A percentile compares a stretch with the other conserved stretches of the same genome.
phyloP scores from a whole-genome alignment of 2,888 invertebrate species.

The Oscheius sp. region DNA sequence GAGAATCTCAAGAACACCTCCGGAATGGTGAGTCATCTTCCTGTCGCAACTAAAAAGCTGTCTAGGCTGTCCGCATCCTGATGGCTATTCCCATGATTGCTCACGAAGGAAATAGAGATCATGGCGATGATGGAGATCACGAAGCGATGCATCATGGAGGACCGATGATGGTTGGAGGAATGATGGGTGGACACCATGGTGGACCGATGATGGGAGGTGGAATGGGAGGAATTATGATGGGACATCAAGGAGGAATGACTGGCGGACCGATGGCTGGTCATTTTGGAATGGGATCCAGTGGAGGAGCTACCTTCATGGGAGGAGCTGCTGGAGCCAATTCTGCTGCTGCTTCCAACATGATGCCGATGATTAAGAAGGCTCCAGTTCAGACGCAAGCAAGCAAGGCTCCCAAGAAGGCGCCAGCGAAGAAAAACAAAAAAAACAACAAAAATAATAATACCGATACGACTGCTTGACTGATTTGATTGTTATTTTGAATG shows the following conservation, averaged over 20 bases:
- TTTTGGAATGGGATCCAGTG: too few species aligned
- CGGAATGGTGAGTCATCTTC: neutral
- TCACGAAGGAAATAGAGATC: neutral
- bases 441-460: too few species aligned
- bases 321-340: neutral
- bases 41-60: too few species aligned
- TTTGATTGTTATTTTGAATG: too few species aligned
- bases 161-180: too few species aligned
- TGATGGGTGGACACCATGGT: too few species aligned
- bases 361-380: too few species aligned
- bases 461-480: too few species aligned
- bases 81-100: neutral
- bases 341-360: too few species aligned
- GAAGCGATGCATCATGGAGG: neutral
- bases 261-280: neutral
- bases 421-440: neutral
- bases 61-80: neutral
- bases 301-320: too few species aligned
- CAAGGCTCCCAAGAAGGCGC: neutral
- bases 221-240: too few species aligned
- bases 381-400: neutral
- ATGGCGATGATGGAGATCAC: neutral
- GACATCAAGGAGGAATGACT: neutral
- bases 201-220: too few species aligned
- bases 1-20: slow-evolving; percentile 13